Percentiles rank a stretch among this genome's conserved stretches.
Conservation (phyloP, 2,113 vertebrate species). For the Apodemus speciosus region DNA sequence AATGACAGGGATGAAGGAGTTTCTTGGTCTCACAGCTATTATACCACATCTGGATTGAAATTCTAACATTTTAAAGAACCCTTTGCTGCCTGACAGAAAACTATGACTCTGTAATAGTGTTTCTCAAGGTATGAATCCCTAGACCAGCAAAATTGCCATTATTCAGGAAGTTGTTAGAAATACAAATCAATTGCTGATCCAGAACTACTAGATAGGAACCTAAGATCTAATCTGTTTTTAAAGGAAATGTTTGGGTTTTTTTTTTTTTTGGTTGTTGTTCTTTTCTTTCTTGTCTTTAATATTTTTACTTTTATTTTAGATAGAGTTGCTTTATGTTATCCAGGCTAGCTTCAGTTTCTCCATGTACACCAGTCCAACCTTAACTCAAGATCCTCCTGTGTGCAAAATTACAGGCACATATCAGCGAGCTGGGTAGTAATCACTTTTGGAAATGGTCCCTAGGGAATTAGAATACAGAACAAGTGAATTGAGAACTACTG, state of each 20-base stretch:
- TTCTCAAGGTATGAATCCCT: slow-evolving; percentile 19
- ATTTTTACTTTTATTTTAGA: background rate
- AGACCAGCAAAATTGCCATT: background rate
- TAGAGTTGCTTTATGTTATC: background rate
- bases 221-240: background rate
- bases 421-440: background rate
- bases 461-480: background rate
- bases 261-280: too few species aligned
- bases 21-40: slow-evolving; percentile 56
- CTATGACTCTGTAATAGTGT: slow-evolving; percentile 20
- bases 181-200: slow-evolving; percentile 8
- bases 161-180: slow-evolving; percentile 32
- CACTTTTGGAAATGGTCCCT: background rate
- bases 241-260: background rate
- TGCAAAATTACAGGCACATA: background rate
- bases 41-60: slow-evolving; percentile 72
- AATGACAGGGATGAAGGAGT: slow-evolving; percentile 79
- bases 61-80: slow-evolving; percentile 74
- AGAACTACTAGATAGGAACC: slow-evolving; percentile 28
- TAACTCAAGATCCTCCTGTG: background rate
- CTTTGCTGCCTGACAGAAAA: slow-evolving; percentile 58
- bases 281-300: background rate
- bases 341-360: background rate
- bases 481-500: slow-evolving; percentile 33
- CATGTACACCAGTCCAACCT: background rate